Evolutionary conservation across 1,140 invertebrate species (phyloP), one percentile per base, ranked within the genome.

Genomic region (Chrysomallon squamiferum): DNA sequence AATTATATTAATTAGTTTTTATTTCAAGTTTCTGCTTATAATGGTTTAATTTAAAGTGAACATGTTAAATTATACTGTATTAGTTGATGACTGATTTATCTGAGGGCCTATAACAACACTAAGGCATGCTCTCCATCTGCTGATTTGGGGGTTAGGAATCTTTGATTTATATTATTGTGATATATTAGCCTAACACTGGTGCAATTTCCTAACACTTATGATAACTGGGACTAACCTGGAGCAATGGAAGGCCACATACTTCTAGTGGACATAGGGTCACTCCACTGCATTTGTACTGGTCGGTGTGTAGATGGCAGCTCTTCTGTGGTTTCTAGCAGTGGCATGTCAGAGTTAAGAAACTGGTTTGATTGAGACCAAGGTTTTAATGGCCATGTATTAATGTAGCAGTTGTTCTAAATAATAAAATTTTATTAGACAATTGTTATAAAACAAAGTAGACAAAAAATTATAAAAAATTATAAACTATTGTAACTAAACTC

Each of bases 221-320:
- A n/a, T n/a, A n/a, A n/a, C n/a, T n/a, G n/a, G 22, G 22, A 29
- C 50, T 54, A 11, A 54, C 50, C 50, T 27, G 29, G 50, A 27
- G 50, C 22, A 29, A 61, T 54, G 13, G 47, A 30, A 15, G 74
- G 65, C 80, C 78, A 80, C 32, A 74, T 59, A 30, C 71, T 75
- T 25, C 74, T 66, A 27, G 72, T 62, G n/a, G 78, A 73, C 20
- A 82, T 30, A 4, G 80, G 78, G 60, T 80, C 78, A 74, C 78
- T 80, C 76, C 76, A 75, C 66, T 80, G 76, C 75, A 80, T 77
- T 47, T 73, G 74, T 33, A 79, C 68, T 1, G 77, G 78, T 29
- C 74, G 69, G 62, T 76, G 78, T 22, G 43, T 64, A 50, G 43
- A 45, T 7, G 56, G 60, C 15, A 47, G 15, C 29, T 71, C 65